Evolutionary conservation across 2,888 invertebrate species (phyloP), one percentile per base, ranked within the genome.

Genomic region (Dasypogon diadema): DNA sequence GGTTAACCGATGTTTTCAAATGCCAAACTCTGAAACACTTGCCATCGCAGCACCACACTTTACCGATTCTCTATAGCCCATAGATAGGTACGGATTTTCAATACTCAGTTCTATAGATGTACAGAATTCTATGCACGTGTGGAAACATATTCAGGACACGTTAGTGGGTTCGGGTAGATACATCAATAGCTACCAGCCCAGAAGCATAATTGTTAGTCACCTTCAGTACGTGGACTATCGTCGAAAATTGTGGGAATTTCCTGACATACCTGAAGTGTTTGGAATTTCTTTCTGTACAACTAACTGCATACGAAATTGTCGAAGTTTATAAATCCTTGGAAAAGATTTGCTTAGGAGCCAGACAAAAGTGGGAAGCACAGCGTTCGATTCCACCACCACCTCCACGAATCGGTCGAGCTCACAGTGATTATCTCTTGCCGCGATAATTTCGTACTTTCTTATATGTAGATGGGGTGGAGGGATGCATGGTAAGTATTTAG

Each of bases 1-100:
- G 75, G 75, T 75, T 75, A 75, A 75, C 75, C 75, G 54, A 75
- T 65, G 75, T 75, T 75, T 75, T 75, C 75, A 55, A 75, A 63
- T 48, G 74, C 56, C 56, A 74, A 58, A 58, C 70, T 54, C 65
- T 4, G 65, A 42, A 60, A 63, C 48, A 74, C 51, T 60, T 74
- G 26, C 51, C 30, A 24, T 1, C 24, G 42, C 14, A 22, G 10
- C 26, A 58, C 24, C 54, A 30, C 56, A 51, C 51, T 51, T 51
- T 51, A 12, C 18, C 51, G n/a, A 51, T 51, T 51, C 51, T 51
- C 51, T 51, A 3, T 51, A 51, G 51, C 12, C 51, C 22, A 51
- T 51, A 51, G 51, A 51, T 51, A 51, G 51, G 51, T 51, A 18
- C 37, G 24, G 65, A 65, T 65, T 65, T 63, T 65, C 65, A 26